Evolutionary conservation across 2,113 vertebrate species (phyloP).

Genomic region (Vulpes ferrilata): DNA sequence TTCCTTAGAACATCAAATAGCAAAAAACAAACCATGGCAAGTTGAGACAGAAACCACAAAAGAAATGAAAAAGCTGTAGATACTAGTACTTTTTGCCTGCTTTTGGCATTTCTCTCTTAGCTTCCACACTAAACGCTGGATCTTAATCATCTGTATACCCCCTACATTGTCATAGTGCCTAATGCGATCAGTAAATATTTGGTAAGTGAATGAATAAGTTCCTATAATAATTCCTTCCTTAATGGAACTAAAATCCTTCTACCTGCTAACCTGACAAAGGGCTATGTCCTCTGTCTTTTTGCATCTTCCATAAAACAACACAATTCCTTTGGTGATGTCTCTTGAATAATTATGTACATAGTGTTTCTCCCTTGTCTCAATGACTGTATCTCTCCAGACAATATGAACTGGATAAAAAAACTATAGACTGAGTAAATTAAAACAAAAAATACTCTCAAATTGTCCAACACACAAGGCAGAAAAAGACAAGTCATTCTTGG

Average conservation of each 20-base stretch:
- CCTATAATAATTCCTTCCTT: neutral
- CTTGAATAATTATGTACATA: neutral
- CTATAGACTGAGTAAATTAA: conserved; percentile 5
- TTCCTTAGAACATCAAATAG: conserved; percentile 32
- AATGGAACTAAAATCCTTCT: neutral
- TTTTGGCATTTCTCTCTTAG: conserved; percentile 18
- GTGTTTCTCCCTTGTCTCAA: neutral
- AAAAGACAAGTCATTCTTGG: neutral
- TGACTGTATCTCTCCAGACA: neutral
- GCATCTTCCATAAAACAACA: neutral
- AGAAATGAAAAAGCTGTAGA: neutral
- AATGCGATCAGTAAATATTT: neutral
- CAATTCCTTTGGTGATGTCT: neutral
- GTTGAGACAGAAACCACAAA: neutral
- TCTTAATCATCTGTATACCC: neutral
- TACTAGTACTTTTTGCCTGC: neutral
- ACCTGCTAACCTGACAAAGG: neutral
- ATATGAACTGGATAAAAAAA: conserved; percentile 16
- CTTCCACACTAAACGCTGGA: neutral
- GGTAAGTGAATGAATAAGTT: neutral
- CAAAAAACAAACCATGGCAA: neutral
- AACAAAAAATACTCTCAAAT: conserved; percentile 7
- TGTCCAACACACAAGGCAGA: neutral
- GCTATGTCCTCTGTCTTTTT: neutral
- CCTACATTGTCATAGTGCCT: neutral